Evolutionary conservation across 2,113 vertebrate species (phyloP).

Genomic region (Pelobates fuscus): DNA sequence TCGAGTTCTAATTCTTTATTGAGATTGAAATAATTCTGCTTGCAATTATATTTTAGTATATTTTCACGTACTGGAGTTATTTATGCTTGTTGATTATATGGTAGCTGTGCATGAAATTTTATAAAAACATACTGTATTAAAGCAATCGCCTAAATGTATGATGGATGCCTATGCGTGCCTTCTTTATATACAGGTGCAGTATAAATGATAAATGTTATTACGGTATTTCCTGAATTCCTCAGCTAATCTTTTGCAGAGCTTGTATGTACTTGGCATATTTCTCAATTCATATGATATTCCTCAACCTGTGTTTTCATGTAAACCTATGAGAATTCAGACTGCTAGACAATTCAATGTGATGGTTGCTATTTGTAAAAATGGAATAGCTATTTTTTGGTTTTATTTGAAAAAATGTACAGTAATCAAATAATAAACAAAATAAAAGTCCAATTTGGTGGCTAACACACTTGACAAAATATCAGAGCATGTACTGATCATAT

Average conservation of each 20-base stretch:
- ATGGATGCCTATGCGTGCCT: not conserved
- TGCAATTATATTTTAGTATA: not conserved
- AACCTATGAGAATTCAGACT: not conserved
- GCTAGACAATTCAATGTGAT: too few relatives aligned
- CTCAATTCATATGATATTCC: not conserved
- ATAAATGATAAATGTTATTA: slow-evolving; percentile 6
- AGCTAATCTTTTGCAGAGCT: not conserved
- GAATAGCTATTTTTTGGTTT: too few relatives aligned
- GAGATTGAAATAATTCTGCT: not conserved
- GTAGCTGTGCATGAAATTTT: too few relatives aligned
- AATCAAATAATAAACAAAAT: too few relatives aligned
- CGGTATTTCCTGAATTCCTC: not conserved
- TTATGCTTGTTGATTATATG: too few relatives aligned
- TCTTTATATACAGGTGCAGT: not conserved
- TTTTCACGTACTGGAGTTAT: too few relatives aligned
- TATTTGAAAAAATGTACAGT: too few relatives aligned
- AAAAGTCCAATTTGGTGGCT: too few relatives aligned
- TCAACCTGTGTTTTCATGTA: not conserved
- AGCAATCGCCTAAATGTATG: not conserved
- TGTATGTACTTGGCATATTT: not conserved
- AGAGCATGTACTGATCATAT: too few relatives aligned
- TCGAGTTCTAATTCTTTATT: too few relatives aligned
- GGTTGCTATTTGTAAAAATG: too few relatives aligned
- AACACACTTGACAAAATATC: too few relatives aligned
- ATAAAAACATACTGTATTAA: not conserved